Evolutionary conservation across 2,888 invertebrate species (phyloP), one percentile per base, ranked within the genome.

Genomic region (Pharmacophagus antenor): DNA sequence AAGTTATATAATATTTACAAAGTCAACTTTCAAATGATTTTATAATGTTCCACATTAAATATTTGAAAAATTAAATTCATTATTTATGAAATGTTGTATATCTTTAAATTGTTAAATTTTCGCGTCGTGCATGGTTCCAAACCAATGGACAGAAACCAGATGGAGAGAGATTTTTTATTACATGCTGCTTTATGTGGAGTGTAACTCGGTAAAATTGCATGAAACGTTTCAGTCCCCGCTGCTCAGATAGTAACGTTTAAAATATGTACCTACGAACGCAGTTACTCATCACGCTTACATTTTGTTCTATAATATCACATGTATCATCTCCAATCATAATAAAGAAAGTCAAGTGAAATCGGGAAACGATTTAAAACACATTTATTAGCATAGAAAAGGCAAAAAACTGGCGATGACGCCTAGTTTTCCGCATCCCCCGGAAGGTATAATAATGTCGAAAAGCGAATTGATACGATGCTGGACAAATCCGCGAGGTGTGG

Each of bases 311-410:
- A 12, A 25, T 5, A 25, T 25, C 23, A 25, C 23, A 5, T 25
- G 31, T 12, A 31, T 31, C 31, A 31, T 31, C 31, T 31, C 15
- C 10, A 10, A 31, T 12, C 31, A 31, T 2, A n/a, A n/a, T n/a
- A n/a, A n/a, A n/a, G 31, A 12, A 3, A 31, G 31, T 31, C 31
- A 31, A 12, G 2, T 56, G 52, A 23, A 23, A 41, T 15, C 10
- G n/a, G 51, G 48, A 53, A 58, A 22, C 37, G 47, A 58, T 58
- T 53, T 58, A 53, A 53, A 53, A 53, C 37, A 25, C 22, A 58
- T 58, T 53, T 48, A 48, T 49, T 10, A 10, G 21, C 18, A 15
- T 22, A 47, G n/a, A 21, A 8, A 2, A 8, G 1, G 18, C 15
- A 17, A 48, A 18, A 58, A 58, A 31, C 12, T 31, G 3, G 31